Evolutionary conservation across 2,888 invertebrate species (phyloP).

Genomic region (Barypeithes pellucidus): DNA sequence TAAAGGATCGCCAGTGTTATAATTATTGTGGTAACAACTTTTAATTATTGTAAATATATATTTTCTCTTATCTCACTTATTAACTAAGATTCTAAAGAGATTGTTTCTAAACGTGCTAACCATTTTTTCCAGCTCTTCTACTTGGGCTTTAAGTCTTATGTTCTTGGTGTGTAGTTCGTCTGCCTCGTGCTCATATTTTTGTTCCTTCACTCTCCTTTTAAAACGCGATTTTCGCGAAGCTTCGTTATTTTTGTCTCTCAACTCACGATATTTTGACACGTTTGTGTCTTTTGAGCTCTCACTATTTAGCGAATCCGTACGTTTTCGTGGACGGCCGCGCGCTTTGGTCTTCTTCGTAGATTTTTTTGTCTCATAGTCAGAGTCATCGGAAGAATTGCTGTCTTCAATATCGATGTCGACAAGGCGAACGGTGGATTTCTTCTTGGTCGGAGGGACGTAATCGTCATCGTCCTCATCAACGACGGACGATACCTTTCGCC

Average conservation of each 20-base stretch:
- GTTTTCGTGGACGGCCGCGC: conserved; percentile 74
- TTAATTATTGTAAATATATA: not conserved
- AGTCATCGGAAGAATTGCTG: conserved; percentile 56
- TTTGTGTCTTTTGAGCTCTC: conserved; percentile 70
- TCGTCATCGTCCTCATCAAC: conserved; percentile 59
- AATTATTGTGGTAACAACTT: not conserved
- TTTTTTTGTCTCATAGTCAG: conserved; percentile 55
- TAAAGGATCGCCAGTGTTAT: not conserved
- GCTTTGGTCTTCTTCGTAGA: conserved; percentile 38
- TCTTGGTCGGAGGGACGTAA: conserved; percentile 34
- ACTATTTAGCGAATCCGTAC: conserved; percentile 69
- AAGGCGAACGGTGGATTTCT: conserved; percentile 26
- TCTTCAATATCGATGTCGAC: conserved; percentile 48
- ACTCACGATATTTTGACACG: conserved; percentile 76
- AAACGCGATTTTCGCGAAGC: conserved; percentile 83
- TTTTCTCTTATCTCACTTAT: conserved; percentile 66
- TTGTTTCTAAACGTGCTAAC: conserved; percentile 79
- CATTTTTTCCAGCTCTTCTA: conserved; percentile 79
- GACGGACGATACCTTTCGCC: conserved; percentile 55
- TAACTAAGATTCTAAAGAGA: conserved; percentile 78
- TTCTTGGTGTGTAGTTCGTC: conserved; percentile 77
- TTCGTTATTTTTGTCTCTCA: conserved; percentile 85
- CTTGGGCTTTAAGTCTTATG: conserved; percentile 77
- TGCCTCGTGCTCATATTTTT: conserved; percentile 69
- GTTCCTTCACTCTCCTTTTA: conserved; percentile 78